These are phyloP conservation scores for Antidorcas marsupialis DNA, from an alignment of 2,113 vertebrate species.

Conservation along the genomic window DNA sequence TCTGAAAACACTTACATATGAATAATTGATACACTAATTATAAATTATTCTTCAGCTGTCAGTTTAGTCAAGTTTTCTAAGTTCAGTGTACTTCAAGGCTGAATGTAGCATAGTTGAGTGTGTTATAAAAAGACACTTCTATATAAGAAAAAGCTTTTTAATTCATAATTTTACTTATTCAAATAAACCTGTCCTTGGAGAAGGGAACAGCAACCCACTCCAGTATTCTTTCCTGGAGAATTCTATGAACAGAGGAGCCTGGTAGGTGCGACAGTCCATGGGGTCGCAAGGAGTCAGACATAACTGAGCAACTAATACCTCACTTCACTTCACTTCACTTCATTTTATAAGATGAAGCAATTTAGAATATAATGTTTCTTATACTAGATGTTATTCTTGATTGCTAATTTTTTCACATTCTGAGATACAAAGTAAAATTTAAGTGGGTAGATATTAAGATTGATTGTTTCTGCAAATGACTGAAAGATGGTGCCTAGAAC, in stretches of 20 bases:
- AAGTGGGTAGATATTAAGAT: neutral
- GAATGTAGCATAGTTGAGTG: neutral
- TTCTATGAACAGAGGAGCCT: neutral
- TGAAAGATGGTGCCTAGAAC: neutral
- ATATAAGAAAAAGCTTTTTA: neutral
- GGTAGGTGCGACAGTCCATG: neutral
- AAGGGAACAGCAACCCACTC: neutral
- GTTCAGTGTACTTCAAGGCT: neutral
- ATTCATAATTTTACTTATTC: neutral
- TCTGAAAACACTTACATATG: slow-evolving; percentile 49
- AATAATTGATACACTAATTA: slow-evolving; percentile 63
- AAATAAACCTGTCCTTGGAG: neutral
- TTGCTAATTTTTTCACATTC: neutral
- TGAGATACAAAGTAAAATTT: neutral
- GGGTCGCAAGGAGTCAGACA: neutral
- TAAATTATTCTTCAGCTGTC: slow-evolving; percentile 36
- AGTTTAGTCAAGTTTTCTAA: slow-evolving; percentile 41
- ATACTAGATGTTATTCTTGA: neutral
- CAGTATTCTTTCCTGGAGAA: neutral
- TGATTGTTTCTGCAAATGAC: neutral
- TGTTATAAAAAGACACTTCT: neutral
- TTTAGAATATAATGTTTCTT: neutral
- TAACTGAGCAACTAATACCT: neutral
- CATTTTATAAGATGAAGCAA: neutral
- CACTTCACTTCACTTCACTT: neutral